Evolutionary conservation across 2,113 vertebrate species (phyloP), one percentile per base, ranked within the genome.

Genomic region (Dunckerocampus dactyliophorus): DNA sequence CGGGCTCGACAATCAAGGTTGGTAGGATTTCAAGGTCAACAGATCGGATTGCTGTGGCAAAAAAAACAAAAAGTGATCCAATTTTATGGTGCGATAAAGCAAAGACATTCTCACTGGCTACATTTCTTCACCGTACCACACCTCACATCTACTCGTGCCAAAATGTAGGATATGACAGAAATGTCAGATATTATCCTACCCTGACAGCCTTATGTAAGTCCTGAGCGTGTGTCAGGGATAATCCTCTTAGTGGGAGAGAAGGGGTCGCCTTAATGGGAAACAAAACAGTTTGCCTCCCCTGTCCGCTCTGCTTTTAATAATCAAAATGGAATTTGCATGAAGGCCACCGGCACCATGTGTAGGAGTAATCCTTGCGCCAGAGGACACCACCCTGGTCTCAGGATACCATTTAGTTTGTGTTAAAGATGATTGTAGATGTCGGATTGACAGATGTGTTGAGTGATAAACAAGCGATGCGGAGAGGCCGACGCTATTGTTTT

Each of bases 171-270:
- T 75, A 67, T 79, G 69, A 79, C 74, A 42, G 71, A 81, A 80
- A 82, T 74, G 75, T 80, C 74, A 70, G 62, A 72, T 81, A 61
- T 87, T 77, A 88, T 88, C 83, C 78, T 52, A 15, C 60, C 46
- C 60, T 75, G 82, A 74, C 63, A 21, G 69, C 71, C 76, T 87
- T 84, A 82, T 6, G 47, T 83, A 88, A 87, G 75, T 76, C 72
- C 61, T 57, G 51, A 77, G 72, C 46, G 65, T 73, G 80, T 83
- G 79, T 81, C 75, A 59, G 50, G 8, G 34, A 17, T 86, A 86
- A 88, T 85, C 87, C 82, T 87, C 87, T 88, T 85, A 85, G 6
- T 34, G 62, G 68, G 64, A 67, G 64, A 67, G 72, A 69, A 39
- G 65, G 79, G 37, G 69, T 77, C 14, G 69, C 67, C 57, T 63